Evolutionary conservation across 2,113 vertebrate genomes (phyloP).

Genomic region (Tautogolabrus adspersus): DNA sequence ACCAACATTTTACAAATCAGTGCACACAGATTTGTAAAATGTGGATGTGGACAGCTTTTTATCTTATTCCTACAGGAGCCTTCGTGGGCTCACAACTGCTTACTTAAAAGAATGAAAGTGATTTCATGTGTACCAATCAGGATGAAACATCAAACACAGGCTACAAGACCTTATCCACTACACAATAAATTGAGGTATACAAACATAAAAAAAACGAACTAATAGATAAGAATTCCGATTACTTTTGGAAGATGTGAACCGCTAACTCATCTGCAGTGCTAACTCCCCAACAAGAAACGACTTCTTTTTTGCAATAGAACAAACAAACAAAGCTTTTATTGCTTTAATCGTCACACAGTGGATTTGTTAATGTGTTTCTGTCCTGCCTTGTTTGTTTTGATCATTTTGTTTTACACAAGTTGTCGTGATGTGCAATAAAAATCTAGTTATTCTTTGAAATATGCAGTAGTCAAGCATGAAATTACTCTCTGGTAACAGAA

Average conservation of each 20-base stretch:
- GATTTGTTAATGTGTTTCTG: slow-evolving; percentile 37
- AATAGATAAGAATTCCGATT: not conserved
- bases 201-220: not conserved
- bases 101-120: too few species aligned
- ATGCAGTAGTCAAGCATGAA: slow-evolving; percentile 68
- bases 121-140: too few species aligned
- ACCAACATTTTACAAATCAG: too few species aligned
- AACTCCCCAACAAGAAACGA: not conserved
- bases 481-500: slow-evolving; percentile 61
- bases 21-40: too few species aligned
- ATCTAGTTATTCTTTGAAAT: slow-evolving; percentile 57
- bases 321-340: not conserved
- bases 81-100: too few species aligned
- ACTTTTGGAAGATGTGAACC: not conserved
- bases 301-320: not conserved
- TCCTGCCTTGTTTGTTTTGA: slow-evolving; percentile 32
- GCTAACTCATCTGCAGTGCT: not conserved
- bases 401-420: slow-evolving; percentile 29
- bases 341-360: not conserved
- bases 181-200: not conserved
- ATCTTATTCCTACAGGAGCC: too few species aligned
- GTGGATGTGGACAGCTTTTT: too few species aligned
- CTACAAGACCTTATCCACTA: not conserved
- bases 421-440: slow-evolving; percentile 38
- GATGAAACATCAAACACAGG: too few species aligned